Base-by-base conservation (phyloP, 1,140 invertebrate genomes). In the Asbolus verrucosus region DNA sequence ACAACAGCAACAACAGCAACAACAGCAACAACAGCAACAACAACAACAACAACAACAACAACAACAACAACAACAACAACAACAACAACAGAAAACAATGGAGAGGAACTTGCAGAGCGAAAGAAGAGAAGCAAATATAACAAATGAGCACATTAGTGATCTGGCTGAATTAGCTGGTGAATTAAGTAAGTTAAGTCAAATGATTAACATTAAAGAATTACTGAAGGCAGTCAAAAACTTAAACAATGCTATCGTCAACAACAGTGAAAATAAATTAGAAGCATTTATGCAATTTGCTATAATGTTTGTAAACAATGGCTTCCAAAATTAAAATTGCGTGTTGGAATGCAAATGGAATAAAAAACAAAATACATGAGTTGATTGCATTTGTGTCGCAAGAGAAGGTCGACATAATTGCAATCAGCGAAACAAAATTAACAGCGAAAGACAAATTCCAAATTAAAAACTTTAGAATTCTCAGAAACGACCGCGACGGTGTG, bases 331-430 rank as follows among this genome's bases (percentile, higher is more conserved):
- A 67, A 67, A 46, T 67, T 16, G 6, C 27, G 3, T 4, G 21
- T 1, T 65, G 62, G 62, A 65, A 65, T 13, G 31, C 62, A 1
- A 65, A 65, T 15, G 36, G 62, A n/a, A 6, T 67, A 6, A 6
- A 4, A 27, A 2, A 15, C 6, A 65, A 65, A 65, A 18, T 33
- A 14, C 18, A 14, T 1, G 39, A 46, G 6, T 11, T 67, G 15
- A 33, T 9, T 5, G 16, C 9, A 16, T 46, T 54, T n/a, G 8
- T 54, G 1, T 1, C 8, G 5, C 9, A 1, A 0, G 2, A 24
- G 6, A 11, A 39, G 0, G 16, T 27, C 9, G 65, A 50, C 13
- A 21, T 54, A 33, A 33, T 50, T 14, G 14, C 21, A 3, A 50
- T 66, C 16, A 50, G 16, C 4, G 63, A 43, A 46, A 66, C 63